phyloP scores from a whole-genome alignment of 92 coral and sea anemone genomes.

The Zoanthus sansibaricus region DNA sequence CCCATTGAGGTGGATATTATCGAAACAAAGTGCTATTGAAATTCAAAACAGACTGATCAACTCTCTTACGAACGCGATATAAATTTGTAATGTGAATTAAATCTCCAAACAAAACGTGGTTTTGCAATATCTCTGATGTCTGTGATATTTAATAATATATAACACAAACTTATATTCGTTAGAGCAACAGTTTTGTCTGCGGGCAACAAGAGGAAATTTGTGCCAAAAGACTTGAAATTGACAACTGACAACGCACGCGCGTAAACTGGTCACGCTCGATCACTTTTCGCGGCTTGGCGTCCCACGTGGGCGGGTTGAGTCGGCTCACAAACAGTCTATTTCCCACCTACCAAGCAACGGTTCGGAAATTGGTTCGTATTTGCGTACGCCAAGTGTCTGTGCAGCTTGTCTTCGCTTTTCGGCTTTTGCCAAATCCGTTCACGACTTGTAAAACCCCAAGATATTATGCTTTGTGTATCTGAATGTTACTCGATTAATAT shows the following conservation, averaged over 20 bases:
- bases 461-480: not conserved
- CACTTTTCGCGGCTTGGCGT: conserved; percentile 84
- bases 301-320: conserved; percentile 94
- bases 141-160: conserved; percentile 28
- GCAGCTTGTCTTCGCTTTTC: conserved; percentile 28
- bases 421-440: conserved; percentile 3
- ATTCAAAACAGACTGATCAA: conserved; percentile 33
- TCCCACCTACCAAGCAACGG: conserved; percentile 94
- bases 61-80: conserved; percentile 34
- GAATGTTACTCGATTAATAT: conserved; percentile 8
- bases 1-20: conserved; percentile 43
- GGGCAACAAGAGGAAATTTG: conserved; percentile 63
- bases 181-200: conserved; percentile 69
- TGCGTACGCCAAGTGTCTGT: conserved; percentile 47
- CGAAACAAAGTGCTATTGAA: conserved; percentile 44
- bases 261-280: conserved; percentile 88
- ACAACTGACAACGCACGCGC: conserved; percentile 90
- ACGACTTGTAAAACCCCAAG: not conserved
- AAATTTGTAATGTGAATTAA: conserved; percentile 20
- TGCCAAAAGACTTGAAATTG: conserved; percentile 75
- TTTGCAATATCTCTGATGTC: conserved; percentile 35
- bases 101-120: conserved; percentile 14
- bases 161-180: conserved; percentile 10
- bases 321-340: conserved; percentile 82
- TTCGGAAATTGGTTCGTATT: conserved; percentile 69